Evolutionary conservation across 92 coral and sea anemone genomes (phyloP).

Genomic region (Isaurus tuberculatus): DNA sequence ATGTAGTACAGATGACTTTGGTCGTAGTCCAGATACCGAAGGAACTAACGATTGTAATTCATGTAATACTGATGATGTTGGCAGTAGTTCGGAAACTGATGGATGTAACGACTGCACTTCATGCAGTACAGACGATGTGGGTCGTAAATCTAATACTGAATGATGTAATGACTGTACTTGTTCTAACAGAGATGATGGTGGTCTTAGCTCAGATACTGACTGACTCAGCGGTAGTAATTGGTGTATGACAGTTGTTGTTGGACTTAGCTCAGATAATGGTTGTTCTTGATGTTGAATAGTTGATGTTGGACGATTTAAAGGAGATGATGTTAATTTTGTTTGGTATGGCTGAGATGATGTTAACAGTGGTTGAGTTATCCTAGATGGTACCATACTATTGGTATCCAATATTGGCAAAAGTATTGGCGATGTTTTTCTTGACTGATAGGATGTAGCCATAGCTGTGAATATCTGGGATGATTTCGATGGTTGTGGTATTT

Average conservation of each 20-base stretch:
- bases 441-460: not conserved
- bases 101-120: not conserved
- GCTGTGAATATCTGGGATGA: not conserved
- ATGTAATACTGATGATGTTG: not conserved
- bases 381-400: not conserved
- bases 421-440: not conserved
- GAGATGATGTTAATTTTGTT: not conserved
- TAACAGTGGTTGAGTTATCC: not conserved
- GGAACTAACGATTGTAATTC: not conserved
- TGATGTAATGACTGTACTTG: not conserved
- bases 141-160: not conserved
- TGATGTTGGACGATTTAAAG: not conserved
- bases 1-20: not conserved
- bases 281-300: not conserved
- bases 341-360: not conserved
- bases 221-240: not conserved
- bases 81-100: not conserved
- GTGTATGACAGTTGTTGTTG: not conserved
- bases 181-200: not conserved
- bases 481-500: not conserved
- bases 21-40: not conserved
- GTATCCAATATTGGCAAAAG: not conserved
- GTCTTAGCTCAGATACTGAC: not conserved
- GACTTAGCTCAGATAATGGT: not conserved
- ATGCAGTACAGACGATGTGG: slow-evolving; percentile 9